Base-by-base conservation (phyloP, 2,113 vertebrate species). In the Pelecanoides urinatrix region DNA sequence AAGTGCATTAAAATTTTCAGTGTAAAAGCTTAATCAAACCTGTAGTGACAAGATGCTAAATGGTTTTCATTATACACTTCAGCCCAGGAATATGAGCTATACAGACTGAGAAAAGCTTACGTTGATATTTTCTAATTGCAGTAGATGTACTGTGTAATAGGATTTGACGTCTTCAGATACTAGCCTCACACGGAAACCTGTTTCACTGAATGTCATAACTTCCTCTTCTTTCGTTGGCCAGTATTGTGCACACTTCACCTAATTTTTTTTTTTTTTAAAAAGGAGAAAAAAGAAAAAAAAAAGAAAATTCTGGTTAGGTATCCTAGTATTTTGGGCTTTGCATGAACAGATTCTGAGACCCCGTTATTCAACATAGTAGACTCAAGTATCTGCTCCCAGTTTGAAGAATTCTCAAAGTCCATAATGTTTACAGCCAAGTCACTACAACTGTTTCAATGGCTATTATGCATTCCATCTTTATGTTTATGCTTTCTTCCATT, bases 211-310 rank as follows among this genome's bases (percentile, higher is more conserved):
- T 34, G 98, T 98, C 99, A 99, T 99, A 90, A 99, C 98, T 34
- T 91, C 98, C 22, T 99, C 98, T 73, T 99, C 98, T 83, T 97
- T 97, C 56, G 98, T 99, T 42, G 99, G 99, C 99, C 99, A 99
- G 97, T 99, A 99, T 52, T 99, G 99, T 30, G 99, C 99, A 98
- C 99, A 99, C 93, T 99, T 99, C 96, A 99, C 99, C 99, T 99
- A 97, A 77, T 70, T 79, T 34, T 40, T 49, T 25, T 25, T 52
- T 70, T 70, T 36, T 70, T 59, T 49, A 55, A 19, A 22, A 50
- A 25, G 15, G 3, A 19, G 13, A 30, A 17, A 18, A 10, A 8
- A 7, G 13, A 40, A 22, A 21, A 8, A 13, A 23, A 16, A 36
- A 38, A 34, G 1, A 82, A 72, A 76, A 76, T 13, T 22, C 2